Evolutionary conservation across 2,888 invertebrate species (phyloP).

Genomic region (Tethea ocularis): DNA sequence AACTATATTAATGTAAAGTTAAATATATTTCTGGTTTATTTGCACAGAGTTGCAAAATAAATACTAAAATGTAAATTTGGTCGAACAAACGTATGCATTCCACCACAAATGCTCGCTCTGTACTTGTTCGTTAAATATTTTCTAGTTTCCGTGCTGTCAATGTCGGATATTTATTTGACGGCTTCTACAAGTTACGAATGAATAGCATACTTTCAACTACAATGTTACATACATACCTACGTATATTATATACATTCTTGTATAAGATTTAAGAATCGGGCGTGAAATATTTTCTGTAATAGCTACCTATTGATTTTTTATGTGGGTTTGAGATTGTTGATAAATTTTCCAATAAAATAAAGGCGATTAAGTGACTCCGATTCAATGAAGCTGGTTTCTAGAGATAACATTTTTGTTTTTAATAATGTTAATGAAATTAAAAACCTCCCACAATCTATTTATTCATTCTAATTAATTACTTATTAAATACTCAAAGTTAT

Average conservation of each 20-base stretch:
- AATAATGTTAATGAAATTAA: too few relatives aligned
- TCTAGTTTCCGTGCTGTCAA: conserved; percentile 31
- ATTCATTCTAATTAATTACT: too few relatives aligned
- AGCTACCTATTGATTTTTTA: too few relatives aligned
- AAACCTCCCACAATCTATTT: too few relatives aligned
- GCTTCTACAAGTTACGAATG: conserved; percentile 38
- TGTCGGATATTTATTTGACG: conserved; percentile 43
- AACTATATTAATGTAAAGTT: background rate
- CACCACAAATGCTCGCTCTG: conserved; percentile 20
- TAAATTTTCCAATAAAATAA: too few relatives aligned
- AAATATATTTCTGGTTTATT: background rate
- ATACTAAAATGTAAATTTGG: background rate
- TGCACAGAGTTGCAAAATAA: background rate
- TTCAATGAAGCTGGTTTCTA: too few relatives aligned
- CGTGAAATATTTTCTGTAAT: background rate
- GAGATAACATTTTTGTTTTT: too few relatives aligned
- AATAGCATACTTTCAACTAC: conserved; percentile 9
- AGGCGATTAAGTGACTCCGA: too few relatives aligned
- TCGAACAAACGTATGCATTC: conserved; percentile 16
- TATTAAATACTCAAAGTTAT: too few relatives aligned
- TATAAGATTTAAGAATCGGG: background rate
- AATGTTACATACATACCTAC: background rate
- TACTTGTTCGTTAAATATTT: conserved; percentile 38
- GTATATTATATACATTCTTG: background rate
- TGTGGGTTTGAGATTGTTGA: too few relatives aligned